Conservation (phyloP, 2,797 vertebrate genomes). For the Gambusia yucatana region DNA sequence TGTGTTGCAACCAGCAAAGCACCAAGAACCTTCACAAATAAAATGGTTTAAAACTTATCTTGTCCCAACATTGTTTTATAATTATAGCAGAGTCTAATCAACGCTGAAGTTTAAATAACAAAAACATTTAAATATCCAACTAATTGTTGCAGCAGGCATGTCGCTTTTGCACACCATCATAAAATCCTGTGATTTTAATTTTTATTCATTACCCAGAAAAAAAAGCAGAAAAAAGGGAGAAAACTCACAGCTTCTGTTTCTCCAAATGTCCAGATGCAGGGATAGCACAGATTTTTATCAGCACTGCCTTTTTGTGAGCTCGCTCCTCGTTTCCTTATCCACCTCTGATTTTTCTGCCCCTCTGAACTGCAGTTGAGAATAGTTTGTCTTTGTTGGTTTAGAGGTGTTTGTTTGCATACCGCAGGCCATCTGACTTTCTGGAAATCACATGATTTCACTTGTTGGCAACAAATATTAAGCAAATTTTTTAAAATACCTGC, state of each 20-base stretch:
- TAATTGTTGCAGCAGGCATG: too few species aligned
- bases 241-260: slow-evolving; percentile 51
- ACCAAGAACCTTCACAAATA: neutral
- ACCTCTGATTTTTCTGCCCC: slow-evolving; percentile 27
- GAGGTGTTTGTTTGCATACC: slow-evolving; percentile 71
- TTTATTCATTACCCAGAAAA: neutral
- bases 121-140: neutral
- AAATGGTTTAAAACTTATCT: slow-evolving; percentile 5
- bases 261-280: slow-evolving; percentile 33
- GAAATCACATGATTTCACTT: slow-evolving; percentile 75
- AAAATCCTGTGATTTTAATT: neutral
- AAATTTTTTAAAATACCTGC: neutral
- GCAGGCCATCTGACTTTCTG: slow-evolving; percentile 67
- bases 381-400: slow-evolving; percentile 69
- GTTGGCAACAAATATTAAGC: slow-evolving; percentile 45
- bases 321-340: slow-evolving; percentile 14
- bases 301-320: slow-evolving; percentile 1
- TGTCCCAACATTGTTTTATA: neutral
- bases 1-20: slow-evolving; percentile 44
- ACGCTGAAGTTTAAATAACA: neutral
- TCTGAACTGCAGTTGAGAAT: slow-evolving; percentile 38
- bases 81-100: neutral
- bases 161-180: too few species aligned
- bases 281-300: slow-evolving; percentile 10
- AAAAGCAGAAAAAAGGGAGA: neutral